Base-by-base conservation (phyloP, 2,113 vertebrate genomes). In the Sinocyclocheilus anophthalmus region DNA sequence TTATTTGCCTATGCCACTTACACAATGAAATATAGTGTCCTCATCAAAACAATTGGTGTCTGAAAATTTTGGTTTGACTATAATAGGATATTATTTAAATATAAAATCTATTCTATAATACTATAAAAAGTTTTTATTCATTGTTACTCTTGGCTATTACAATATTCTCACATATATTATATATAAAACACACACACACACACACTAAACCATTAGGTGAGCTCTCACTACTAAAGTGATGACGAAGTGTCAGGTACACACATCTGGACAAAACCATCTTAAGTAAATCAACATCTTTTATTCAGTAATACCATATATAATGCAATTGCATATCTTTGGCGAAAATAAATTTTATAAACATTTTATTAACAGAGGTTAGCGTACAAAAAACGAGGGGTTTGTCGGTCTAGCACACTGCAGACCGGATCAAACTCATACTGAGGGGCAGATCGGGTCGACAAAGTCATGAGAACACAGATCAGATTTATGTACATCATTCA, bases 291-390 rank as follows among this genome's bases (percentile, higher is more conserved):
- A 94, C 92, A 94, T 93, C 95, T 97, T 99, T 99, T 98, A 98
- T 98, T 98, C 94, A 96, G 96, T 94, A 97, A 98, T 98, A 97
- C 95, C 97, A 97, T 96, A 97, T 97, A 97, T 97, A 97, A 97
- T 96, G 97, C 97, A 95, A 97, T 97, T 97, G 96, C 95, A 97
- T 98, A 96, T 99, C 98, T 99, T 99, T 99, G 98, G 97, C 97
- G 97, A 99, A 99, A 99, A 99, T 99, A 99, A 98, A 98, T 95
- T 97, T 98, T 97, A 98, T 98, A 97, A 98, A 98, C 97, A 97
- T 98, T 97, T 97, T 96, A 97, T 98, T 95, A 97, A 97, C 96
- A 97, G 96, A 97, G 96, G 96, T 97, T 98, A 98, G 96, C 95
- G 96, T 98, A 98, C 96, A 98, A 98, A 98, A 99, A 72, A 94